Evolutionary conservation across 2,113 vertebrate species (phyloP).

Genomic region (Coptodon rendalli): DNA sequence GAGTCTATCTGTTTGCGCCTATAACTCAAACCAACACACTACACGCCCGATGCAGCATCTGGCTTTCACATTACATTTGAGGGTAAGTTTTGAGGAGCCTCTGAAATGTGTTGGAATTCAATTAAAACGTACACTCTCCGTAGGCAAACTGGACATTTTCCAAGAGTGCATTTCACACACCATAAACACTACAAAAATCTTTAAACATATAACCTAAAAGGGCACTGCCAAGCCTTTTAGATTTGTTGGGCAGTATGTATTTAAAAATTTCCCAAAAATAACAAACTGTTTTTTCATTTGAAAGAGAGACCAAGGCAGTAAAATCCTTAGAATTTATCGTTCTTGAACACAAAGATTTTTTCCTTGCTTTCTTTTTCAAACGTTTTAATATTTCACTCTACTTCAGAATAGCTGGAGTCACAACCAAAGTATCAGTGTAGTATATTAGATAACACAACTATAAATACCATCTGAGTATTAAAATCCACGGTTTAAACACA

Average conservation of each 20-base stretch:
- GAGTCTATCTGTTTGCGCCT: slow-evolving; percentile 48
- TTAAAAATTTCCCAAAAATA: slow-evolving; percentile 54
- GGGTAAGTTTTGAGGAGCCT: slow-evolving; percentile 53
- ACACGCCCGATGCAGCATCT: slow-evolving; percentile 52
- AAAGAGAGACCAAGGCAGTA: slow-evolving; percentile 47
- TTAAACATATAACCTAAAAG: slow-evolving; percentile 63
- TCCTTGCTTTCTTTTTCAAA: not conserved
- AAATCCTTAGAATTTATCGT: slow-evolving; percentile 45
- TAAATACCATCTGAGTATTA: slow-evolving; percentile 37
- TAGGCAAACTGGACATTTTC: slow-evolving; percentile 63
- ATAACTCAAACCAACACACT: slow-evolving; percentile 58
- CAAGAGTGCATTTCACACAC: slow-evolving; percentile 67
- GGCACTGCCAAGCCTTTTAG: slow-evolving; percentile 44
- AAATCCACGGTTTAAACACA: not conserved
- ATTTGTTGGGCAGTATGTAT: slow-evolving; percentile 37
- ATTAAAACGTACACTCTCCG: slow-evolving; percentile 62
- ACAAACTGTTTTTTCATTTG: slow-evolving; percentile 71
- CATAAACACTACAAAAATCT: slow-evolving; percentile 67
- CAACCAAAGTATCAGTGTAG: not conserved
- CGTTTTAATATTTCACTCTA: slow-evolving; percentile 27
- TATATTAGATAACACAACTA: slow-evolving; percentile 29
- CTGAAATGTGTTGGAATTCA: slow-evolving; percentile 70
- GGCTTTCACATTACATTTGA: slow-evolving; percentile 73
- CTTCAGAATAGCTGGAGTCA: slow-evolving; percentile 15
- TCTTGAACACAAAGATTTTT: slow-evolving; percentile 35